These are phyloP conservation scores for Pogonognathellus flavescens DNA, from an alignment of 1,140 invertebrate genomes.

Conservation along the genomic window DNA sequence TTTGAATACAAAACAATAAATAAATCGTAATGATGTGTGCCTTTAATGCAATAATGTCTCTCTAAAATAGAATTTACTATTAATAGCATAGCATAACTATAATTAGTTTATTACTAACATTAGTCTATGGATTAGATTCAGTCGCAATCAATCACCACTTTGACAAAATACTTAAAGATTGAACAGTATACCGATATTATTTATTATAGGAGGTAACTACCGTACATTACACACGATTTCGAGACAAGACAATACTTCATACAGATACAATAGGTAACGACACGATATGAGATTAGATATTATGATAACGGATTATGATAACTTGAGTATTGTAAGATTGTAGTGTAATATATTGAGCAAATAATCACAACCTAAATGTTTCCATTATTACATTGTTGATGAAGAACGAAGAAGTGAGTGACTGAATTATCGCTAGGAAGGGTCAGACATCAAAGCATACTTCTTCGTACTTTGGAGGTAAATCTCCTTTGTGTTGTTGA, in stretches of 20 bases:
- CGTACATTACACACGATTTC: background rate
- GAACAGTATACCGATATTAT: slow-evolving; percentile 12
- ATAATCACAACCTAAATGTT: slow-evolving; percentile 50
- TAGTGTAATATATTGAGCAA: slow-evolving; percentile 45
- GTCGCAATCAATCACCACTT: too few species aligned
- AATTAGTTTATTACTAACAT: background rate
- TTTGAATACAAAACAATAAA: slow-evolving; percentile 30
- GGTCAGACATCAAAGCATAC: slow-evolving; percentile 61
- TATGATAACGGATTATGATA: slow-evolving; percentile 43
- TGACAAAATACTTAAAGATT: background rate
- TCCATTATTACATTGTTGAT: slow-evolving; percentile 39
- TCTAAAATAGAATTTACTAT: background rate
- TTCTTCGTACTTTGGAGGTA: slow-evolving; percentile 58
- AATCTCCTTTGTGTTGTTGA: slow-evolving; percentile 41
- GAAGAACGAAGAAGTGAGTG: slow-evolving; percentile 46
- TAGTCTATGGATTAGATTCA: background rate
- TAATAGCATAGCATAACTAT: background rate
- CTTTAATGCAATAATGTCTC: background rate
- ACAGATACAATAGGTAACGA: slow-evolving; percentile 26
- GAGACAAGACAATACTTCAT: slow-evolving; percentile 40
- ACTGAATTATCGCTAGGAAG: slow-evolving; percentile 41
- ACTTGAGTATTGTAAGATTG: slow-evolving; percentile 49
- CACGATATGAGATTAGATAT: slow-evolving; percentile 48
- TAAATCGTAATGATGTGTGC: slow-evolving; percentile 42
- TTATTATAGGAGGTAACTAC: slow-evolving; percentile 29